These are phyloP conservation scores for Cactoblastis cactorum DNA, from an alignment of 2,888 invertebrate species.

Conservation along the genomic window DNA sequence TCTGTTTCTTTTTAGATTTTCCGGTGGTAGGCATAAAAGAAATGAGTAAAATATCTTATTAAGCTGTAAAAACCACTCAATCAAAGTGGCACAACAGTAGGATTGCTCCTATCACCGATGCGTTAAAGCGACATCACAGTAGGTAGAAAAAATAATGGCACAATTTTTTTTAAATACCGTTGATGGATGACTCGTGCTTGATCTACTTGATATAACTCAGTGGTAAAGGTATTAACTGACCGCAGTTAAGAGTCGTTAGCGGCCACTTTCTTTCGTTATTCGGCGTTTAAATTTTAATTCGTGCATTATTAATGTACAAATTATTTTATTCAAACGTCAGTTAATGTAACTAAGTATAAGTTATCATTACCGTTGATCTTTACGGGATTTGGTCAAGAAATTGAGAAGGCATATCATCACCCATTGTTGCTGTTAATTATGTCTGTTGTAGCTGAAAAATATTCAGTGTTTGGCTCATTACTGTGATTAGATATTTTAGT, in stretches of 20 bases:
- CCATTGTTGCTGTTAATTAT: background rate
- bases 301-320: background rate
- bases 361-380: conserved; percentile 1
- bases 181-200: no score
- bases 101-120: no score
- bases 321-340: conserved; percentile 1
- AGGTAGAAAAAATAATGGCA: no score
- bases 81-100: no score
- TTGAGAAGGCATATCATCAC: background rate
- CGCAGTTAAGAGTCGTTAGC: conserved; percentile 27
- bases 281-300: background rate
- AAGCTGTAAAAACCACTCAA: no score
- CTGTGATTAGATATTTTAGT: background rate
- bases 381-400: background rate
- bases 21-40: no score
- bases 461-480: background rate
- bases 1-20: no score
- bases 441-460: background rate
- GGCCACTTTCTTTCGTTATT: conserved; percentile 14
- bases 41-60: background rate
- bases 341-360: background rate
- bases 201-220: no score
- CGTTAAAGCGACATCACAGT: no score
- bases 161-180: no score
- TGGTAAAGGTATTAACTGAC: no score